These are phyloP conservation scores for Baryphthengus martii DNA, from an alignment of 2,113 vertebrate genomes.

Conservation along the genomic window DNA sequence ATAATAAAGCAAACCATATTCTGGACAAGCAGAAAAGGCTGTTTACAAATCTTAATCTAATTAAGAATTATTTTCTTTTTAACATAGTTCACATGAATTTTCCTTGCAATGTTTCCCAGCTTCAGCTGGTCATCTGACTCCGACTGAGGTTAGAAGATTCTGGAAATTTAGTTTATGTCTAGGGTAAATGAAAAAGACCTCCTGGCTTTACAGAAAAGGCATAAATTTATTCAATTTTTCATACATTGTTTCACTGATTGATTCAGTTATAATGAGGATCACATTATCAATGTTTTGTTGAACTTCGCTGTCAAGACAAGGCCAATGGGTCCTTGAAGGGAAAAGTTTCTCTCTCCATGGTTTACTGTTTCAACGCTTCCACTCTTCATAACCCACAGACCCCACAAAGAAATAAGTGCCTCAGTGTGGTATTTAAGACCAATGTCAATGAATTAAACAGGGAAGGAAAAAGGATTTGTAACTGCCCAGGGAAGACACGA, in stretches of 20 bases:
- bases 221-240: not conserved
- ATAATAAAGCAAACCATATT: not conserved
- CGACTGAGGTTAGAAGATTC: not conserved
- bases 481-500: not conserved
- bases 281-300: not conserved
- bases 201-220: not conserved
- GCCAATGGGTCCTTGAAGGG: not conserved
- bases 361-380: not conserved
- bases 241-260: not conserved
- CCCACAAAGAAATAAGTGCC: not conserved
- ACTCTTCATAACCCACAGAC: not conserved
- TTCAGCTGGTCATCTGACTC: not conserved
- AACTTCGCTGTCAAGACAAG: not conserved
- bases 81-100: not conserved
- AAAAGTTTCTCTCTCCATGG: not conserved
- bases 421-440: not conserved
- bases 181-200: not conserved
- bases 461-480: accelerated
- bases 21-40: not conserved
- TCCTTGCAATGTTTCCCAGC: not conserved
- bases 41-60: not conserved
- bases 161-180: not conserved
- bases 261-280: not conserved
- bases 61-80: not conserved
- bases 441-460: not conserved